Conservation (phyloP, 2,113 vertebrate genomes). For the Hemiscyllium ocellatum region DNA sequence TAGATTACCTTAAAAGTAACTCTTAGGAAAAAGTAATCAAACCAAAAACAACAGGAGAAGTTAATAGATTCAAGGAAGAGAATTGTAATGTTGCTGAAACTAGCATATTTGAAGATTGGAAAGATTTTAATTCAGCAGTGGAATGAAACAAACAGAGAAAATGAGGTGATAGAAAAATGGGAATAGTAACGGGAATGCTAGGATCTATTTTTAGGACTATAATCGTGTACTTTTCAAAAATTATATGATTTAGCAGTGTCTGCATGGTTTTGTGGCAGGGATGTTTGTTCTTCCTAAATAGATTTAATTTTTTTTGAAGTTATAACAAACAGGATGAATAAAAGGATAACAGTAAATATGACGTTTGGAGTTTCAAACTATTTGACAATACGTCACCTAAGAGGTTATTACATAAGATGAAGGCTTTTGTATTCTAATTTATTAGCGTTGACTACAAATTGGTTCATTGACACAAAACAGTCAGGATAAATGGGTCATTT, state of each 20-base stretch:
- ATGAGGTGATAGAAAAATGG: neutral
- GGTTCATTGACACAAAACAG: neutral
- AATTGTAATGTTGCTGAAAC: neutral
- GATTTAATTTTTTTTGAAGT: neutral
- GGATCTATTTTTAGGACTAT: neutral
- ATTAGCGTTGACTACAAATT: no score
- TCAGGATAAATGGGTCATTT: neutral
- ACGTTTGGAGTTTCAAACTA: neutral
- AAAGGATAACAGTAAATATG: neutral
- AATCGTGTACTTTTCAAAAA: neutral
- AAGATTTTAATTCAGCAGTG: neutral
- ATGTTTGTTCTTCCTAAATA: neutral
- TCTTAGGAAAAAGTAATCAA: neutral
- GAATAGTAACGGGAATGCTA: neutral
- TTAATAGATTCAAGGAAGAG: neutral
- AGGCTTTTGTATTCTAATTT: neutral
- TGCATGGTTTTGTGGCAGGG: neutral
- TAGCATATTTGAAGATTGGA: neutral
- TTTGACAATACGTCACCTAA: neutral
- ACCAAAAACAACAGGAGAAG: neutral
- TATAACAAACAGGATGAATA: neutral
- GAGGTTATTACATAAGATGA: neutral
- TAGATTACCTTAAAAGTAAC: neutral
- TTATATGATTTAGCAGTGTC: neutral
- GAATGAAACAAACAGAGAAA: neutral